A percentile compares a stretch with the other conserved stretches of the same genome.
Evolutionary conservation across 2,113 vertebrate genomes (phyloP).

Genomic region (Oryzias woworae): DNA sequence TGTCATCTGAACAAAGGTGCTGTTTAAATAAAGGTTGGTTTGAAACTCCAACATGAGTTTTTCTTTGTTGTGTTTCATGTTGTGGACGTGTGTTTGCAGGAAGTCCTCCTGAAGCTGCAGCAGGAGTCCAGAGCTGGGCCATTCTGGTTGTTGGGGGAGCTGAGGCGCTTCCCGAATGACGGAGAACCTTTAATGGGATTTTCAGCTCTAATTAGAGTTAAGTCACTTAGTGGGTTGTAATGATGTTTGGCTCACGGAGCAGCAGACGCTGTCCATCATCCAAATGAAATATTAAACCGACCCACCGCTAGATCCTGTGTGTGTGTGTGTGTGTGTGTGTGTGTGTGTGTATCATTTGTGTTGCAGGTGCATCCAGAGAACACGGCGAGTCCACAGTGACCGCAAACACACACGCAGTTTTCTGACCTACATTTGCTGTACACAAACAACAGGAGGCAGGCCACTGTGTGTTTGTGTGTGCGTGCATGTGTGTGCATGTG

Average conservation of each 20-base stretch:
- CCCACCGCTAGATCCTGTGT: slow-evolving; percentile 74
- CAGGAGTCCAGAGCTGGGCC: too few relatives aligned
- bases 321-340: slow-evolving; percentile 16
- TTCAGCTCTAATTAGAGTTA: slow-evolving; percentile 83
- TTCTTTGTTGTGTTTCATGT: too few relatives aligned
- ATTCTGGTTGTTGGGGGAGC: background rate
- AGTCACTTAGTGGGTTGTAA: slow-evolving; percentile 81
- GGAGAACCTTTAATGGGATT: slow-evolving; percentile 77
- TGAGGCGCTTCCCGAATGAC: slow-evolving; percentile 69
- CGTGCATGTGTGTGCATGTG: slow-evolving; percentile 14
- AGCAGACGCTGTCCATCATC: slow-evolving; percentile 81
- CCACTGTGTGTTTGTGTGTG: slow-evolving; percentile 25
- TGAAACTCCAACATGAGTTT: too few relatives aligned
- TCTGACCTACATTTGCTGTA: slow-evolving; percentile 65
- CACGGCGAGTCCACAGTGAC: slow-evolving; percentile 31
- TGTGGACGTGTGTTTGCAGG: too few relatives aligned
- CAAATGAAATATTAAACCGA: slow-evolving; percentile 83
- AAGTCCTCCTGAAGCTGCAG: too few relatives aligned
- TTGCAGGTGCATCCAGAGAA: slow-evolving; percentile 40
- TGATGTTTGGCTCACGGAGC: slow-evolving; percentile 81
- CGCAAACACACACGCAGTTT: slow-evolving; percentile 29
- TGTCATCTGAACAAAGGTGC: too few relatives aligned
- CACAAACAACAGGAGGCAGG: slow-evolving; percentile 55
- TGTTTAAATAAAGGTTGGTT: too few relatives aligned
- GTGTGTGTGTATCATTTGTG: slow-evolving; percentile 25